Evolutionary conservation across 2,797 vertebrate species (phyloP).

Genomic region (Morelia viridis): DNA sequence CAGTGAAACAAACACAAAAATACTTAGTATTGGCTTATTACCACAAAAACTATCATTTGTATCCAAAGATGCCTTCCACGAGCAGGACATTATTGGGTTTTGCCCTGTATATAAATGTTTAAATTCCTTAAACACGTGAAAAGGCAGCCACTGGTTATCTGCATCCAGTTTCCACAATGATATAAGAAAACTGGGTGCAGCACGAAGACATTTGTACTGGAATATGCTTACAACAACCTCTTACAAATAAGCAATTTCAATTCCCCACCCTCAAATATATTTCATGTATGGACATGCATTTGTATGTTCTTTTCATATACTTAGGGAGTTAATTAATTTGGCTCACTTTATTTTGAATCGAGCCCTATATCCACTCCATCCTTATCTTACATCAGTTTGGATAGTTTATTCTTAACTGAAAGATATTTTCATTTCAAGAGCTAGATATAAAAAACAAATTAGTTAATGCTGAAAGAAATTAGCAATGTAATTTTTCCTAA

Average conservation of each 20-base stretch:
- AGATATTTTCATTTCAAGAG: not conserved
- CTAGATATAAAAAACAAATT: not conserved
- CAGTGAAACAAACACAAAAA: not conserved
- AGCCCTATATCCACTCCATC: not conserved
- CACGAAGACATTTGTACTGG: not conserved
- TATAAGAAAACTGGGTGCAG: not conserved
- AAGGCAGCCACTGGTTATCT: not conserved
- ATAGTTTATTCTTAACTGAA: not conserved
- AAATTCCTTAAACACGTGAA: not conserved
- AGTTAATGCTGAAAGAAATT: not conserved
- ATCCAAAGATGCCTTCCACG: not conserved
- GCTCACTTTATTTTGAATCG: not conserved
- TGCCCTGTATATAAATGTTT: not conserved
- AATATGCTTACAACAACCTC: not conserved
- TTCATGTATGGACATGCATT: not conserved
- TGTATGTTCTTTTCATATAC: not conserved
- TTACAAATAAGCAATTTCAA: not conserved
- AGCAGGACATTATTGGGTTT: not conserved
- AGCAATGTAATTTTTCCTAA: not conserved
- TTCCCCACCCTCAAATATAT: not conserved
- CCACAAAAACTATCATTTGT: not conserved
- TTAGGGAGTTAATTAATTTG: not conserved
- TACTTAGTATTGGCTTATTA: not conserved
- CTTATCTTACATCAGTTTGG: not conserved
- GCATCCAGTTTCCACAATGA: not conserved